Percentiles rank a stretch among this genome's conserved stretches.
Conservation (phyloP, 1,140 invertebrate species). For the Sycophila sp. region DNA sequence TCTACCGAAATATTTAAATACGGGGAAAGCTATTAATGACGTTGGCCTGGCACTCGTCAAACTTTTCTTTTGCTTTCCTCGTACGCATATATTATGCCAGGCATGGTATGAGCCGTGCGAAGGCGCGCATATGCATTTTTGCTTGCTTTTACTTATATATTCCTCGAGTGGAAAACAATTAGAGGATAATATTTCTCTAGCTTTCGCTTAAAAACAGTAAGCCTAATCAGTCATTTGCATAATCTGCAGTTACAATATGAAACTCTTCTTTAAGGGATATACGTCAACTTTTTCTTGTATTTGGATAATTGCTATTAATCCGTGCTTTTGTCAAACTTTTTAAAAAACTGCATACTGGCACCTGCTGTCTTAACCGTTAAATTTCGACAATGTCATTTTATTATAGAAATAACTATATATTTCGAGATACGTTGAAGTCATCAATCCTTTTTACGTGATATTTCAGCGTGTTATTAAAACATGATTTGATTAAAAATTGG, state of each 20-base stretch:
- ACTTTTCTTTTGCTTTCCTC: conserved; percentile 23
- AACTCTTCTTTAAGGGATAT: background rate
- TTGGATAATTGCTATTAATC: background rate
- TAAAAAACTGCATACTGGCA: conserved; percentile 24
- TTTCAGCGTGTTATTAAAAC: too few relatives aligned
- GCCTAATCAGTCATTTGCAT: conserved; percentile 34
- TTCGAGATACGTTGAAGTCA: too few relatives aligned
- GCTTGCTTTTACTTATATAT: conserved; percentile 15
- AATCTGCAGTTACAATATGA: conserved; percentile 13
- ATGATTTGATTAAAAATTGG: too few relatives aligned
- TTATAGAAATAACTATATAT: too few relatives aligned
- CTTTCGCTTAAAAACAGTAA: conserved; percentile 34
- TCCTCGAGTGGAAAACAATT: conserved; percentile 22
- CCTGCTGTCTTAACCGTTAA: conserved; percentile 32
- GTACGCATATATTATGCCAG: conserved; percentile 31
- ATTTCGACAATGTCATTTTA: too few relatives aligned
- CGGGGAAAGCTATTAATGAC: conserved; percentile 31
- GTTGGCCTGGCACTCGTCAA: background rate
- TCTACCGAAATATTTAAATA: conserved; percentile 9
- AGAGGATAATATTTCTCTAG: conserved; percentile 24
- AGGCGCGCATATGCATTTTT: conserved; percentile 18
- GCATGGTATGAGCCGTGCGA: conserved; percentile 35
- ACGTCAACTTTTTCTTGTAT: conserved; percentile 15
- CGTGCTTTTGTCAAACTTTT: background rate
- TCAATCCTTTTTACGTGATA: too few relatives aligned